These are phyloP conservation scores for Lepidochitona cinerea DNA, from an alignment of 2,888 invertebrate genomes.

Conservation along the genomic window DNA sequence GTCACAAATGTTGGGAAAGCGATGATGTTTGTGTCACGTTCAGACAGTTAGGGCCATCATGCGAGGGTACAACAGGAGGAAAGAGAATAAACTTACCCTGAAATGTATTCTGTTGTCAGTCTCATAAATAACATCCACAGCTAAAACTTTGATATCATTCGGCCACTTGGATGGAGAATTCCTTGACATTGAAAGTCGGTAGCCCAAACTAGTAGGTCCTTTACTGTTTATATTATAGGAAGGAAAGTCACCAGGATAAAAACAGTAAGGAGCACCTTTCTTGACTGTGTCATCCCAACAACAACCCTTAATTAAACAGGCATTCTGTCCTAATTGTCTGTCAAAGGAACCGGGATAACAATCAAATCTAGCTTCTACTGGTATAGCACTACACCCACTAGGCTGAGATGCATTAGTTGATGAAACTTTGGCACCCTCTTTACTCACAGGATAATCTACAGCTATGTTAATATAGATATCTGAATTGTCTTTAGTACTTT, in stretches of 20 bases:
- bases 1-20: too few species aligned
- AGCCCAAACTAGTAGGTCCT: conserved; percentile 26
- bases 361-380: background rate
- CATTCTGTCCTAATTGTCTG: background rate
- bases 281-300: background rate
- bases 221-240: conserved; percentile 20
- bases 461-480: too few species aligned
- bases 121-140: conserved; percentile 35
- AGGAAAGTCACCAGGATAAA: conserved; percentile 32
- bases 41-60: too few species aligned
- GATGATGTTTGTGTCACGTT: too few species aligned
- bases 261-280: conserved; percentile 30
- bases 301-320: background rate
- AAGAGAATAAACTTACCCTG: background rate
- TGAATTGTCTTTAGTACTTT: too few species aligned
- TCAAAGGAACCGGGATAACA: background rate
- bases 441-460: too few species aligned
- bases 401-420: too few species aligned
- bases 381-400: background rate
- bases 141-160: conserved; percentile 25
- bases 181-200: conserved; percentile 16
- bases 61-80: too few species aligned
- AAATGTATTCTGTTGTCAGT: conserved; percentile 26
- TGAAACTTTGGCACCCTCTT: too few species aligned
- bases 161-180: conserved; percentile 32